Conservation (phyloP, 2,797 vertebrate species). For the Moxostoma hubbsi region DNA sequence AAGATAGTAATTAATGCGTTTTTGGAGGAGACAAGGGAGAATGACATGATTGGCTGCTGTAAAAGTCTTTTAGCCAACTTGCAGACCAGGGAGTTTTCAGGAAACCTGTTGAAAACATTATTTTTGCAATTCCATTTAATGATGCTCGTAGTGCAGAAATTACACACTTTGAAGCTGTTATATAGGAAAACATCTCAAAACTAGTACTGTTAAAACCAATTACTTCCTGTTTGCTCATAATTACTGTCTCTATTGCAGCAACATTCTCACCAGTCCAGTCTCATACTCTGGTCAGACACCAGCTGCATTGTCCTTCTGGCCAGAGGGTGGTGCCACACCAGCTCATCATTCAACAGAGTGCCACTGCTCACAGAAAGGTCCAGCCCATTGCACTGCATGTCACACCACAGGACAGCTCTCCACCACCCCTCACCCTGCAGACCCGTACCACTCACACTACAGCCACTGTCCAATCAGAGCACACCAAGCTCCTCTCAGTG, state of each 20-base stretch:
- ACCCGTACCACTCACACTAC: constrained; percentile 61
- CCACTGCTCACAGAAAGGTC: constrained; percentile 81
- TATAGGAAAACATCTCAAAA: neutral
- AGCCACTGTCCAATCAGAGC: constrained; percentile 60
- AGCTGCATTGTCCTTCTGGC: constrained; percentile 78
- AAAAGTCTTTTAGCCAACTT: no score
- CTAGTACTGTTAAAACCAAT: neutral
- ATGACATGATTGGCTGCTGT: no score
- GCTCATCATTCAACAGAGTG: constrained; percentile 82
- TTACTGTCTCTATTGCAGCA: constrained; percentile 67
- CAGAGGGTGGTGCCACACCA: constrained; percentile 87
- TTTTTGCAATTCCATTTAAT: no score
- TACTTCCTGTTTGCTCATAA: neutral
- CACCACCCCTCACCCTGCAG: constrained; percentile 79
- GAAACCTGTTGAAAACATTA: no score
- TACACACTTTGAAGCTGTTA: no score
- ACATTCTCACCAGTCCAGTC: constrained; percentile 85
- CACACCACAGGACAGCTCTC: constrained; percentile 75
- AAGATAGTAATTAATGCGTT: no score
- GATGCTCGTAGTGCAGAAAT: no score
- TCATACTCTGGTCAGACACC: constrained; percentile 86
- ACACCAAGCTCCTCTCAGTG: constrained; percentile 44
- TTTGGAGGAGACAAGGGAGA: no score
- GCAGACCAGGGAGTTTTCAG: no score
- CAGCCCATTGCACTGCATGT: constrained; percentile 88